These are phyloP conservation scores for Oryctes rhinoceros DNA, from an alignment of 1,140 invertebrate species.

Conservation along the genomic window DNA sequence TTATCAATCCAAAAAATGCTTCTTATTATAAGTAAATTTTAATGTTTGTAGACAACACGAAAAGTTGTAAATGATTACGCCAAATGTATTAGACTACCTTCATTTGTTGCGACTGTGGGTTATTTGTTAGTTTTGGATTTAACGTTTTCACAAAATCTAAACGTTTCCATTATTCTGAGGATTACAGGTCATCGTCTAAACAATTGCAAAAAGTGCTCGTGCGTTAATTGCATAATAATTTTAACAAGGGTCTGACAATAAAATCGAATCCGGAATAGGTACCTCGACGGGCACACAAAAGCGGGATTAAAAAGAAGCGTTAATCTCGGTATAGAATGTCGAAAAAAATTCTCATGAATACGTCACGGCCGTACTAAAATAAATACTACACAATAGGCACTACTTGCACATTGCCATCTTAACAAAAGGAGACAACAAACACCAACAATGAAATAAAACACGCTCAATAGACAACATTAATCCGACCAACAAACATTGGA, in stretches of 20 bases:
- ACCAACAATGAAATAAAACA: slow-evolving; percentile 61
- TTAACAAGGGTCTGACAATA: slow-evolving; percentile 45
- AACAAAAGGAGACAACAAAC: slow-evolving; percentile 60
- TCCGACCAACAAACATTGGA: slow-evolving; percentile 59
- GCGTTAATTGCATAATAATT: slow-evolving; percentile 49
- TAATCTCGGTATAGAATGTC: slow-evolving; percentile 51
- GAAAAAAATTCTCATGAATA: slow-evolving; percentile 58
- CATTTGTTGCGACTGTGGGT: no score
- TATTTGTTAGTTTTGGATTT: no score
- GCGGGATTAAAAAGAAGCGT: slow-evolving; percentile 54
- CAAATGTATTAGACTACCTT: no score
- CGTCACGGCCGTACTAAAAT: slow-evolving; percentile 57
- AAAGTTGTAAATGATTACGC: no score
- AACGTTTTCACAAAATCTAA: not conserved
- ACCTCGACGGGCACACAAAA: slow-evolving; percentile 46
- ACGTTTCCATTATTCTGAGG: not conserved
- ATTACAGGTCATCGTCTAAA: not conserved
- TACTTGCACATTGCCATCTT: slow-evolving; percentile 59
- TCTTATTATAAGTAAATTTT: no score
- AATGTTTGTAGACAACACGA: no score
- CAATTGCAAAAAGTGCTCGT: slow-evolving; percentile 28
- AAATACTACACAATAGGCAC: slow-evolving; percentile 57
- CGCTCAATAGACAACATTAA: slow-evolving; percentile 60
- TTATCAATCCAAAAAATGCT: no score
- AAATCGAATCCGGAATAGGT: slow-evolving; percentile 25